Evolutionary conservation across 1,140 invertebrate genomes (phyloP).

Genomic region (Dinothrombium tinctorium): DNA sequence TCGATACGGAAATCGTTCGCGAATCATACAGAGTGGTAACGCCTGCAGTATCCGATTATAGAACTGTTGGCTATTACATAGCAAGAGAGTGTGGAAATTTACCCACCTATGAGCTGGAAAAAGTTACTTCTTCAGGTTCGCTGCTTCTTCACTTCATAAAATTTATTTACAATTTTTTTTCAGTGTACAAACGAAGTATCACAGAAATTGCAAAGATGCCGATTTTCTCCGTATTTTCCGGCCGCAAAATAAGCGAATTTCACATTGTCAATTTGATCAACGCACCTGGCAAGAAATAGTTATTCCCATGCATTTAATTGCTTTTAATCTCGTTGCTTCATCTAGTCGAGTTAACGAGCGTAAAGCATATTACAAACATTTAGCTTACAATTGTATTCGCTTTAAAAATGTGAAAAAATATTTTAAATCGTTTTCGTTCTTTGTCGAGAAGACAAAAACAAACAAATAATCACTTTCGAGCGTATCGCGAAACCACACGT

Average conservation of each 20-base stretch:
- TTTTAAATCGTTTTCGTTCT: too few species aligned
- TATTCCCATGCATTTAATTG: too few species aligned
- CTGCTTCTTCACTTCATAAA: slow-evolving; percentile 1
- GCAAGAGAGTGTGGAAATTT: slow-evolving; percentile 38
- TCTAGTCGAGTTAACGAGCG: too few species aligned
- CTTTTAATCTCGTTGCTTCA: too few species aligned
- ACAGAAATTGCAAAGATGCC: slow-evolving; percentile 21
- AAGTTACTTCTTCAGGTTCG: slow-evolving; percentile 29
- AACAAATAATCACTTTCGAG: too few species aligned
- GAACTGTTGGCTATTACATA: slow-evolving; percentile 39
- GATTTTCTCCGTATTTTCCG: slow-evolving; percentile 47
- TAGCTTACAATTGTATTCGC: too few species aligned
- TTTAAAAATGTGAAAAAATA: too few species aligned
- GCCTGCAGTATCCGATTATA: slow-evolving; percentile 40
- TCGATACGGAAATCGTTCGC: slow-evolving; percentile 47
- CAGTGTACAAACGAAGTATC: slow-evolving; percentile 43
- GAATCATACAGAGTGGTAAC: slow-evolving; percentile 47
- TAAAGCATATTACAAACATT: too few species aligned
- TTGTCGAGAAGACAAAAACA: too few species aligned
- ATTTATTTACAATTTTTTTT: slow-evolving; percentile 18
- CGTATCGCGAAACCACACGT: too few species aligned
- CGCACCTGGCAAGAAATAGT: slow-evolving; percentile 7
- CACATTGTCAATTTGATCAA: slow-evolving; percentile 40
- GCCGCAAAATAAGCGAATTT: slow-evolving; percentile 40
- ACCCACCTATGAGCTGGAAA: slow-evolving; percentile 46